Base-by-base conservation (phyloP, 2,888 invertebrate species). In the Polia nebulosa region DNA sequence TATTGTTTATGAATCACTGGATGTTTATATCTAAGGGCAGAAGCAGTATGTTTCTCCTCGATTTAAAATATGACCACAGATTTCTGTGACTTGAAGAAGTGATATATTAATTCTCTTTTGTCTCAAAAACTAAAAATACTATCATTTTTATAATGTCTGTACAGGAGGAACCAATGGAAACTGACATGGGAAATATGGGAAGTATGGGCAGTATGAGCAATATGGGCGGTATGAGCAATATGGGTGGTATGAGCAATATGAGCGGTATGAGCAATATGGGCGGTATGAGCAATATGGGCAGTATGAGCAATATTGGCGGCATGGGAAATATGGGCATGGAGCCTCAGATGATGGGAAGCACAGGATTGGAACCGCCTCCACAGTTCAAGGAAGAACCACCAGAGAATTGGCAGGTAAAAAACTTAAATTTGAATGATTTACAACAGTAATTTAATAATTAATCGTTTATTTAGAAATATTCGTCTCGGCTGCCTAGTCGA, bases 341-440 rank as follows among this genome's bases (percentile, higher is more conserved):
- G 0, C 90, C 89, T 6, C 90, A 90, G 3, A 85, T 90, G 86
- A 73, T 90, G 86, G 90, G 89, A 2, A 76, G 76, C 3, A 41
- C 87, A 4, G 82, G 88, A 2, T 64, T 89, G 51, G 91, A 92
- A 20, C 90, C 89, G 7, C 90, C 89, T n/a, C 89, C 91, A 32
- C 93, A 93, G 72, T 94, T 96, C 86, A 96, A 96, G 70, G 95
- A 96, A 69, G 96, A 96, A 81, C 95, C 95, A 34, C 91, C 91
- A 6, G 96, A 96, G 57, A 95, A 92, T 68, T 96, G 96, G 96
- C 96, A 95, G 95, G 96, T 95, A 64, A 73, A 87, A 63, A 20
- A 27, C 55, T 39, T 29, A 3, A 4, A 29, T 74, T 22, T 44
- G 11, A 13, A 20, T 27, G 20, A 32, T 22, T 32, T 20, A 17